A percentile compares a stretch with the other conserved stretches of the same genome.
Evolutionary conservation across 1,140 invertebrate species (phyloP).

Genomic region (honey bee (Apis mellifera)): Amel_HAv3.1 CM009944.2:7672001-7672500

Average conservation of each 20-base stretch:
- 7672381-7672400: slow-evolving; percentile 87
- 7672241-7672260: slow-evolving; percentile 79
- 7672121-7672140: slow-evolving; percentile 79
- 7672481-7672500: slow-evolving; percentile 89
- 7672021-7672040: not conserved
- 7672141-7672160: slow-evolving; percentile 70
- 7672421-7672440: slow-evolving; percentile 91
- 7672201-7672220: slow-evolving; percentile 77
- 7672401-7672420: slow-evolving; percentile 89
- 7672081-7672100: slow-evolving; percentile 72
- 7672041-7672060: slow-evolving; percentile 24
- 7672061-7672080: not conserved
- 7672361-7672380: slow-evolving; percentile 83
- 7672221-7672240: slow-evolving; percentile 82
- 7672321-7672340: slow-evolving; percentile 21
- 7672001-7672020: not conserved
- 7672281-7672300: slow-evolving; percentile 58
- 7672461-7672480: slow-evolving; percentile 87
- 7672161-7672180: slow-evolving; percentile 45
- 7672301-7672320: slow-evolving; percentile 3
- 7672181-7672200: slow-evolving; percentile 58
- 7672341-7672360: slow-evolving; percentile 48
- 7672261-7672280: slow-evolving; percentile 76
- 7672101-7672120: slow-evolving; percentile 80
- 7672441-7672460: slow-evolving; percentile 92